Evolutionary conservation across 1,140 invertebrate genomes (phyloP).

Genomic region (Luehdorfia chinensis): DNA sequence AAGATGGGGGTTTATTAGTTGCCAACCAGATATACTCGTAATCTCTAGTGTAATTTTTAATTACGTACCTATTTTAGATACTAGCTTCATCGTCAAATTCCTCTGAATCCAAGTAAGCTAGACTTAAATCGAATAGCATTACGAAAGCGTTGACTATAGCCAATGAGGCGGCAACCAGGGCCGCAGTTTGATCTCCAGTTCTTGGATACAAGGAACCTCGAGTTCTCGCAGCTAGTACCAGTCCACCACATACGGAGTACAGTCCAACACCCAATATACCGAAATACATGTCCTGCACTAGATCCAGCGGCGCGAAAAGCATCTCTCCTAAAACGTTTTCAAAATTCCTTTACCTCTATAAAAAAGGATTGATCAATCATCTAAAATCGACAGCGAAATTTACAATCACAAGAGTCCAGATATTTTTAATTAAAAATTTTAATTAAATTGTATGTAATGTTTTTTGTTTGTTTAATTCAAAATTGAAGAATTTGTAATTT

Average conservation of each 20-base stretch:
- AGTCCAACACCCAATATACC: constrained; percentile 48
- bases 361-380: too few species aligned
- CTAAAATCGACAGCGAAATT: not conserved
- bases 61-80: constrained; percentile 38
- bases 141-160: constrained; percentile 47
- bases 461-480: too few species aligned
- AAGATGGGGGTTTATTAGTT: constrained; percentile 26
- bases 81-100: constrained; percentile 60
- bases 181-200: constrained; percentile 43
- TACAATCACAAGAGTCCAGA: not conserved
- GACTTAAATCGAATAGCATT: constrained; percentile 58
- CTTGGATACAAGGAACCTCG: constrained; percentile 32
- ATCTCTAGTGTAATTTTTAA: too few species aligned
- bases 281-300: constrained; percentile 67
- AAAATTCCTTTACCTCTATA: too few species aligned
- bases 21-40: not conserved
- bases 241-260: constrained; percentile 47
- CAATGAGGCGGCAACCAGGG: constrained; percentile 37
- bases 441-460: too few species aligned
- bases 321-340: constrained; percentile 65
- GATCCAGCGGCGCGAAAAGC: constrained; percentile 58
- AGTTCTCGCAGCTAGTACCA: constrained; percentile 41
- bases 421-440: not conserved
- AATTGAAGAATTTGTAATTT: too few species aligned
- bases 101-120: constrained; percentile 65